phyloP scores from a whole-genome alignment of 53 echinoderm and acorn worm species.

The Crossaster papposus region DNA sequence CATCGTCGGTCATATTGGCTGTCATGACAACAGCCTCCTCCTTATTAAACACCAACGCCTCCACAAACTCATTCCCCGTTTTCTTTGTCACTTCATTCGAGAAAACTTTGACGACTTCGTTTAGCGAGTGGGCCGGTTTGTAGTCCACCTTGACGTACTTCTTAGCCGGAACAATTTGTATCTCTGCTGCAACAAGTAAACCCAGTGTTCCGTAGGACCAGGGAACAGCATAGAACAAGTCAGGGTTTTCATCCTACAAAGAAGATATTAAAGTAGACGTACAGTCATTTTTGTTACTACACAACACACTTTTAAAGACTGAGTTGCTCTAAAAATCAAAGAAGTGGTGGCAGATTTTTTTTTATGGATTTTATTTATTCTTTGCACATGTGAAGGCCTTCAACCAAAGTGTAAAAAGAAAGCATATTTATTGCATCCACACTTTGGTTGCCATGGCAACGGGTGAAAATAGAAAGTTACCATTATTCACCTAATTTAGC shows the following conservation, averaged over 20 bases:
- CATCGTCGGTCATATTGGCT: constrained; percentile 74
- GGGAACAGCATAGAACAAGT: constrained; percentile 85
- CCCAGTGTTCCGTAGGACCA: constrained; percentile 95
- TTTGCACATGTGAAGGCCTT: too few relatives aligned
- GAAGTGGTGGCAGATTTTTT: too few relatives aligned
- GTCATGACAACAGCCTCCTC: constrained; percentile 85
- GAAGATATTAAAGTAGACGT: too few relatives aligned
- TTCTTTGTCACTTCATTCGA: constrained; percentile 36
- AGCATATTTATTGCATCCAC: too few relatives aligned
- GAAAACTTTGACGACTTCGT: constrained; percentile 72
- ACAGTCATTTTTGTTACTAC: background rate
- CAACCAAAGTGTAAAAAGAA: too few relatives aligned
- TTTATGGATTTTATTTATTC: too few relatives aligned
- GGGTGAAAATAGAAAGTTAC: too few relatives aligned
- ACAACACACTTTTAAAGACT: background rate
- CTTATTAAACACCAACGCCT: constrained; percentile 73
- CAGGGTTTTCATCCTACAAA: constrained; percentile 81
- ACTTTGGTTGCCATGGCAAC: too few relatives aligned
- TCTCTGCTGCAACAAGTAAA: constrained; percentile 82
- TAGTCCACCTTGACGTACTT: constrained; percentile 84
- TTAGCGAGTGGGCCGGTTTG: constrained; percentile 70
- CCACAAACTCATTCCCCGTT: constrained; percentile 82
- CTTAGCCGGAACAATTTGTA: constrained; percentile 86
- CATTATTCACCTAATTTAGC: too few relatives aligned
- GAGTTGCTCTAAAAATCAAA: too few relatives aligned